These are phyloP conservation scores for Grallaria varia DNA, from an alignment of 2,113 vertebrate genomes.

Conservation along the genomic window DNA sequence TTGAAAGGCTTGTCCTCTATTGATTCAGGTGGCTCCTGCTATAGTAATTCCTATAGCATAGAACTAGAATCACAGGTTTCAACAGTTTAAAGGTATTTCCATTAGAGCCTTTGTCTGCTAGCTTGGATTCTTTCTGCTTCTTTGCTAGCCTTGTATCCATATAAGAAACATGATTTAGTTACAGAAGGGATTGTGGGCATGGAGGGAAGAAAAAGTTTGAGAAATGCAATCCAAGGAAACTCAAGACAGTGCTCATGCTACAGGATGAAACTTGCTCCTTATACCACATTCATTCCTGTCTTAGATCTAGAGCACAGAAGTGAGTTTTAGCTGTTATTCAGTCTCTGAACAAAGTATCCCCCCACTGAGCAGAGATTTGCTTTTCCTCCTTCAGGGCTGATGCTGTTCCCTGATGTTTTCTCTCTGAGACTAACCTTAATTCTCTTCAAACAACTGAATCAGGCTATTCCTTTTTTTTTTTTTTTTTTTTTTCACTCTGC, in stretches of 20 bases:
- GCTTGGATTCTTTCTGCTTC: neutral
- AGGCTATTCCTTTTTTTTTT: neutral
- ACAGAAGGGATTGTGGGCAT: neutral
- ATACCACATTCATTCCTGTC: neutral
- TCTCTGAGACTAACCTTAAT: neutral
- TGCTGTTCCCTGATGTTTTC: neutral
- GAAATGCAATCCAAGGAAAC: neutral
- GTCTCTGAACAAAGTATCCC: neutral
- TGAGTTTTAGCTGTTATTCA: neutral
- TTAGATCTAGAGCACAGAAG: neutral
- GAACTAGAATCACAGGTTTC: neutral
- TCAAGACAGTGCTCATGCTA: neutral
- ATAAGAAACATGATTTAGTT: neutral
- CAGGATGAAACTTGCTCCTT: neutral
- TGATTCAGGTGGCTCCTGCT: neutral
- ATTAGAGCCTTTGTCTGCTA: neutral
- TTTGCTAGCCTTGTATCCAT: neutral
- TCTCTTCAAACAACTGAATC: neutral
- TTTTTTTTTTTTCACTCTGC: rapidly evolving
- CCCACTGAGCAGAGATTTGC: neutral
- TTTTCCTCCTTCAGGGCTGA: neutral
- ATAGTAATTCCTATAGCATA: neutral
- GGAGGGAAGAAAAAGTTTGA: neutral
- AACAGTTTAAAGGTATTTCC: neutral
- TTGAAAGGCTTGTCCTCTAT: neutral